Conservation (phyloP, 2,888 invertebrate species). For the Lithophane leautieri region DNA sequence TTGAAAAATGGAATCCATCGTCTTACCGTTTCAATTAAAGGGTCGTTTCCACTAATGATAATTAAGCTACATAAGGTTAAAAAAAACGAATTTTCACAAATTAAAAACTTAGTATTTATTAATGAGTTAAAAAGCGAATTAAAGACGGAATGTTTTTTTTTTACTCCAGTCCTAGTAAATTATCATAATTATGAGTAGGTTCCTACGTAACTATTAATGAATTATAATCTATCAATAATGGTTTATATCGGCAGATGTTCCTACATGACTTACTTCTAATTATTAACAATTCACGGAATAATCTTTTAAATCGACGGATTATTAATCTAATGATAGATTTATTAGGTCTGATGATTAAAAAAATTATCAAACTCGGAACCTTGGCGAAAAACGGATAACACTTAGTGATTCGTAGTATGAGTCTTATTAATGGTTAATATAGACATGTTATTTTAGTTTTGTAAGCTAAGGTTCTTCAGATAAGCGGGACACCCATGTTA, state of each 20-base stretch:
- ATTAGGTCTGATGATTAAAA: neutral
- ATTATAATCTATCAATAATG: neutral
- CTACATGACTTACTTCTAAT: neutral
- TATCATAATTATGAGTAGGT: neutral
- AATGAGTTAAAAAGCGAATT: neutral
- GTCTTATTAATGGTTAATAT: neutral
- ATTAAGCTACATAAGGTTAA: neutral
- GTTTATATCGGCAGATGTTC: neutral
- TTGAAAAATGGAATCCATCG: neutral
- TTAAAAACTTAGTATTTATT: neutral
- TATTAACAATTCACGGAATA: neutral
- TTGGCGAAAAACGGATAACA: neutral
- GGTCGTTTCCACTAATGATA: neutral
- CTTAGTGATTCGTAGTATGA: neutral
- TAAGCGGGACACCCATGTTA: neutral
- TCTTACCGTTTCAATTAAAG: slow-evolving; percentile 2
- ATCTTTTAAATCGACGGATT: neutral
- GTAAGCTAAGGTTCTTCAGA: no score
- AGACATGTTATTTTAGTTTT: no score
- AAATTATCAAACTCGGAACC: neutral
- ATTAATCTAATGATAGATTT: neutral
- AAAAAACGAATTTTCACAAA: neutral
- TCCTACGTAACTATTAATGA: neutral
- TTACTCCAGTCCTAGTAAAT: neutral
- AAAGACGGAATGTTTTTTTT: neutral